Base-by-base conservation (phyloP, 1,140 invertebrate species). In the Calephelis nemesis region DNA sequence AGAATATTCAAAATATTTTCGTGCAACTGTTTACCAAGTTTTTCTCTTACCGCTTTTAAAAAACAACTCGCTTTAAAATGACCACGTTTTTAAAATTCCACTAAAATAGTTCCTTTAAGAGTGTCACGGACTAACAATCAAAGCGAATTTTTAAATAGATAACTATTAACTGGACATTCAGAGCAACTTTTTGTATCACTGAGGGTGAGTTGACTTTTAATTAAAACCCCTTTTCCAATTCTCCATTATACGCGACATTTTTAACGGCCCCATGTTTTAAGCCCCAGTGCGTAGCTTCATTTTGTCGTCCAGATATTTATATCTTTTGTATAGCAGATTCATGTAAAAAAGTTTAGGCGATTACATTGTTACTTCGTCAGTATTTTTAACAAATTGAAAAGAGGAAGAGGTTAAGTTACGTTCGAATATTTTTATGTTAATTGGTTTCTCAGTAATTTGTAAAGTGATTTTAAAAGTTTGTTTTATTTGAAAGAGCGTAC, bases 181-280 rank as follows among this genome's bases (percentile, higher is more conserved):
- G 75, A 79, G 80, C 77, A 72, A 72, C 74, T 81, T 84, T 30
- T 85, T 84, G 85, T 87, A 78, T 84, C 71, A 76, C 76, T 71
- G 75, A 74, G 60, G 69, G 47, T 72, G 66, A 75, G 78, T 84
- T 82, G 85, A 83, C 85, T 85, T 86, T 87, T 87, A 87, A 87
- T 87, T 87, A 85, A 85, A 84, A 72, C 81, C 79, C 82, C 77
- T 78, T 45, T 45, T 75, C 76, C 76, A 76, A 77, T 78, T 77
- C 77, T 81, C 73, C 74, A 86, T 84, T 83, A 81, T 83, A 77
- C 76, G 78, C 77, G 73, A 79, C 83, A 81, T 78, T 87, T 85
- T 84, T 80, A 79, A 82, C 77, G 77, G 74, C 75, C 75, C 76
- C 74, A 71, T 69, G 64, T 70, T 69, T 69, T 71, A 69, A 54